Conservation (phyloP, 2,797 vertebrate genomes). For the Clarias pachynema region DNA sequence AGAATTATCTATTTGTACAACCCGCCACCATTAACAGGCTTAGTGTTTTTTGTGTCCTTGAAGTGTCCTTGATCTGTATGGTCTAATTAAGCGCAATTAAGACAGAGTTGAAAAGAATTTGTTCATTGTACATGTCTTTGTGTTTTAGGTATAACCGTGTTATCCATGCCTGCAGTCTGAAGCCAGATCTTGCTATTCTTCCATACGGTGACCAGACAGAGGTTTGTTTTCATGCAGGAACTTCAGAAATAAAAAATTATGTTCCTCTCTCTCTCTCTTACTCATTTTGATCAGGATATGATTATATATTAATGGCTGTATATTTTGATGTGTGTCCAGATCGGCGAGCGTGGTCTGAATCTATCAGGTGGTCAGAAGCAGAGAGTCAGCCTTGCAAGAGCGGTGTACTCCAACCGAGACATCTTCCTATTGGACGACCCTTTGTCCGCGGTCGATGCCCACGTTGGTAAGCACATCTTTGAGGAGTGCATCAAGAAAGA, state of each 20-base stretch:
- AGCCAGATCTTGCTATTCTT: conserved; percentile 73
- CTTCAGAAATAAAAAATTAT: no score
- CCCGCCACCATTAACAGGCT: not conserved
- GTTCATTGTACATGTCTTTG: conserved; percentile 14
- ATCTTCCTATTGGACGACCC: conserved; percentile 82
- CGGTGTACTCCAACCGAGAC: conserved; percentile 75
- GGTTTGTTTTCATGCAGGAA: conserved; percentile 61
- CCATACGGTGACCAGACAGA: conserved; percentile 80
- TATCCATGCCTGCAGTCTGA: conserved; percentile 71
- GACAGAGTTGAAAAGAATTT: not conserved
- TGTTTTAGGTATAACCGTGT: conserved; percentile 73
- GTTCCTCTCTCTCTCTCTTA: no score
- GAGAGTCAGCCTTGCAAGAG: conserved; percentile 78
- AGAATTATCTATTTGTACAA: no score
- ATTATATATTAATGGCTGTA: not conserved
- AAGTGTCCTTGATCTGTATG: no score
- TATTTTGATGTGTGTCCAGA: conserved; percentile 65
- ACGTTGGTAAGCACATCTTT: conserved; percentile 80
- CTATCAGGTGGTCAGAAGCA: conserved; percentile 84
- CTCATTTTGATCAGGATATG: no score
- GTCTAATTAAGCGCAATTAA: not conserved
- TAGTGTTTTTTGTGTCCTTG: no score
- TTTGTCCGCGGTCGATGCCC: conserved; percentile 78
- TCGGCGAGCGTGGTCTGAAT: conserved; percentile 79
- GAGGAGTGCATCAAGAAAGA: conserved; percentile 77